These are phyloP conservation scores for Neocloeon triangulifer DNA, from an alignment of 1,140 invertebrate genomes.

Conservation along the genomic window DNA sequence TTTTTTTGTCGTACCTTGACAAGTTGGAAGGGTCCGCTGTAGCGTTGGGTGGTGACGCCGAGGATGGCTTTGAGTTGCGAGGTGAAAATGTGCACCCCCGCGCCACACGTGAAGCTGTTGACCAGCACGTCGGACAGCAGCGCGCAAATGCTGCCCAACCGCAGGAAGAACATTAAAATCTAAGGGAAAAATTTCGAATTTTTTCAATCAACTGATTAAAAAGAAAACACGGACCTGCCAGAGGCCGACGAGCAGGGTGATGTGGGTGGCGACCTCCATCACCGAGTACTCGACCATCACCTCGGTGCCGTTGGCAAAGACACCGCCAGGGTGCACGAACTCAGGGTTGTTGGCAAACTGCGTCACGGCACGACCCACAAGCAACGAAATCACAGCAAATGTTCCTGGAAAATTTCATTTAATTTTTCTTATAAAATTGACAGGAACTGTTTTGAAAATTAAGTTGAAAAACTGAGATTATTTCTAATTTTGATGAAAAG, in stretches of 20 bases:
- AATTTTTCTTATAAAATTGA: too few relatives aligned
- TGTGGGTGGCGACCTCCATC: background rate
- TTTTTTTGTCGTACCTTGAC: slow-evolving; percentile 24
- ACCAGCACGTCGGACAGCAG: slow-evolving; percentile 75
- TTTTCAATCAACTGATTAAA: too few relatives aligned
- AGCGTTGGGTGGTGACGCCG: slow-evolving; percentile 35
- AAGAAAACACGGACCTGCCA: too few relatives aligned
- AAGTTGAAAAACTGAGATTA: too few relatives aligned
- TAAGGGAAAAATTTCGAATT: too few relatives aligned
- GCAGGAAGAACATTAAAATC: slow-evolving; percentile 56
- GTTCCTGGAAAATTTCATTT: too few relatives aligned
- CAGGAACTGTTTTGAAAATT: too few relatives aligned
- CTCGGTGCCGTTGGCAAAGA: too few relatives aligned
- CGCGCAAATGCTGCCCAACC: slow-evolving; percentile 59
- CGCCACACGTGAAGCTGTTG: slow-evolving; percentile 76
- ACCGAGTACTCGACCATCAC: too few relatives aligned
- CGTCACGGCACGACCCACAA: slow-evolving; percentile 60
- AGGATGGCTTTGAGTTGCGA: slow-evolving; percentile 77
- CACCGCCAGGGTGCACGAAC: too few relatives aligned
- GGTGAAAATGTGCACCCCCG: slow-evolving; percentile 70
- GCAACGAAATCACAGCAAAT: slow-evolving; percentile 69
- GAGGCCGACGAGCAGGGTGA: background rate
- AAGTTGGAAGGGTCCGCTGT: slow-evolving; percentile 43
- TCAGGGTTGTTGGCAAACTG: too few relatives aligned
- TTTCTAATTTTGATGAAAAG: too few relatives aligned